phyloP scores from a whole-genome alignment of 2,888 invertebrate genomes.

The Brachyptera putata region DNA sequence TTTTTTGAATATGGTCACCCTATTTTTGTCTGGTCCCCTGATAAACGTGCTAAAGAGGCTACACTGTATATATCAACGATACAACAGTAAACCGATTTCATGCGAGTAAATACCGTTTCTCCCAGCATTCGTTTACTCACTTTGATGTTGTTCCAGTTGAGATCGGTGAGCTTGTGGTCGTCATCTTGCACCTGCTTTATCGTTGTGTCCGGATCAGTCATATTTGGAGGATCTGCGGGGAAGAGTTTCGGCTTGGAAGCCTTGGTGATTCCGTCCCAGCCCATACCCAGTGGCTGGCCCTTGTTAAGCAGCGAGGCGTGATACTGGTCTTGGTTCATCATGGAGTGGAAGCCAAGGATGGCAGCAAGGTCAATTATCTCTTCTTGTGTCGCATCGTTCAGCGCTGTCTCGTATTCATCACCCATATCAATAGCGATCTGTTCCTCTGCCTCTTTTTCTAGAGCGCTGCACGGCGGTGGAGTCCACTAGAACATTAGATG shows the following conservation, averaged over 20 bases:
- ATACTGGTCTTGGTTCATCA: conserved; percentile 99
- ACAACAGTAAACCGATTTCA: too few relatives aligned
- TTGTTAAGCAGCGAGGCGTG: conserved; percentile 93
- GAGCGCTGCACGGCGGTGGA: conserved; percentile 67
- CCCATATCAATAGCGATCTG: conserved; percentile 90
- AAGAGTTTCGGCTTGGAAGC: conserved; percentile 85
- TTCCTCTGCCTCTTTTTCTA: conserved; percentile 79
- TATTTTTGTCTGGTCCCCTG: too few relatives aligned
- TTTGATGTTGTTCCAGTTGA: conserved; percentile 99
- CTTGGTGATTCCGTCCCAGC: conserved; percentile 94
- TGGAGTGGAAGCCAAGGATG: conserved; percentile 98
- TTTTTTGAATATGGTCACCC: too few relatives aligned
- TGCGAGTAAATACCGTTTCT: too few relatives aligned
- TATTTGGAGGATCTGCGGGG: conserved; percentile 95
- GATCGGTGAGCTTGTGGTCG: conserved; percentile 78
- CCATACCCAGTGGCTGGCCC: conserved; percentile 82
- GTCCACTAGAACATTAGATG: conserved; percentile 61
- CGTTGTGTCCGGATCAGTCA: conserved; percentile 91
- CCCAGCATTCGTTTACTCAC: too few relatives aligned
- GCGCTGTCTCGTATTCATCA: conserved; percentile 90
- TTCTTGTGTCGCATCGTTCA: conserved; percentile 83
- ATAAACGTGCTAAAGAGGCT: too few relatives aligned
- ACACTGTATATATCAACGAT: too few relatives aligned
- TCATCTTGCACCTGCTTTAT: conserved; percentile 87
- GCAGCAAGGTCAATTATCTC: conserved; percentile 99